Conservation (phyloP, 2,113 vertebrate species). For the Monopterus albus region DNA sequence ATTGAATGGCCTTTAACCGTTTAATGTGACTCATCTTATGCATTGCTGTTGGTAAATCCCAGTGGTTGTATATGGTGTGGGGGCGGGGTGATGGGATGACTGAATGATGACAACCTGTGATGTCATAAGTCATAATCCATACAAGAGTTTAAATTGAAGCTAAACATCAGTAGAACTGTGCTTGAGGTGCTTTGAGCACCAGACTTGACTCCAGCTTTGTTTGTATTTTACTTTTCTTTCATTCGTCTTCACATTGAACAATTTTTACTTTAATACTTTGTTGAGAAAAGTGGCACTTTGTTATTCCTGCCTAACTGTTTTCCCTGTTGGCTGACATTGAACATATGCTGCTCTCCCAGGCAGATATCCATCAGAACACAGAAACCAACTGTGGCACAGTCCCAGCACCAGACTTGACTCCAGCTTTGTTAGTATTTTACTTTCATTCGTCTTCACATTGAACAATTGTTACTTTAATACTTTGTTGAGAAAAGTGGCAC, state of each 20-base stretch:
- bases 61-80: not conserved
- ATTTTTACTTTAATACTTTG: no score
- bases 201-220: not conserved
- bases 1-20: not conserved
- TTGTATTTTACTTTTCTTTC: not conserved
- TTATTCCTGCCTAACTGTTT: no score
- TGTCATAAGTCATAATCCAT: slow-evolving; percentile 10
- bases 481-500: no score
- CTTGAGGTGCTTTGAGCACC: not conserved
- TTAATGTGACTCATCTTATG: slow-evolving; percentile 37
- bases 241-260: no score
- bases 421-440: not conserved
- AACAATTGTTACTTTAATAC: no score
- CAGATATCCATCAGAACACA: not conserved
- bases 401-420: no score
- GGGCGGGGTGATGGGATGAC: not conserved
- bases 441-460: no score
- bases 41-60: not conserved
- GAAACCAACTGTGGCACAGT: not conserved
- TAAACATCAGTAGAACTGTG: fast-evolving
- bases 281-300: no score
- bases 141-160: slow-evolving; percentile 5
- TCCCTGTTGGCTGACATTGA: not conserved
- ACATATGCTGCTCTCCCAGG: not conserved
- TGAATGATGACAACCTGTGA: slow-evolving; percentile 22